Conservation (phyloP, 2,797 vertebrate species). For the Peromyscus aztecus region DNA sequence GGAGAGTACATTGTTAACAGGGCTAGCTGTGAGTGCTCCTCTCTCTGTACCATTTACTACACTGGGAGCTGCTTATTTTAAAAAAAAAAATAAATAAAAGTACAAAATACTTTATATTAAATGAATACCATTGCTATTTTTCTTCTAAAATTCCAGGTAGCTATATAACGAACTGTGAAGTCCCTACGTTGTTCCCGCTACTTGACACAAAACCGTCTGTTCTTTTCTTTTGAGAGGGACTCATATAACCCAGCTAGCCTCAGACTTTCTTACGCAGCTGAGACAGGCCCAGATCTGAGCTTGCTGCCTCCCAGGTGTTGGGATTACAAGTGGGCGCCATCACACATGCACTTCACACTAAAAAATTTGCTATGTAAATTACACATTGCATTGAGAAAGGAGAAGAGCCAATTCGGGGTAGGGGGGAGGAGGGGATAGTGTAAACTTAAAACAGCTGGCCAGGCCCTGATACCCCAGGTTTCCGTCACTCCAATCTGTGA, state of each 20-base stretch:
- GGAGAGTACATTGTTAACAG: conserved; percentile 44
- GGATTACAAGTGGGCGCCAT: not conserved
- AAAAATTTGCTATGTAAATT: not conserved
- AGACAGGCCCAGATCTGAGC: not conserved
- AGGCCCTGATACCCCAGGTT: not conserved
- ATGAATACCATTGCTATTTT: conserved; percentile 55
- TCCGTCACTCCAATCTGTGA: not conserved
- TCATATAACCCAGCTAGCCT: not conserved
- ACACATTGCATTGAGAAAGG: not conserved
- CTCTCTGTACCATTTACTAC: conserved; percentile 56
- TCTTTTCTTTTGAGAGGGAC: not conserved
- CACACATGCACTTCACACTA: not conserved
- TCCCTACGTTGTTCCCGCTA: conserved; percentile 29
- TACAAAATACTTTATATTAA: not conserved
- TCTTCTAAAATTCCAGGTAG: not conserved
- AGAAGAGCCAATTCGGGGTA: not conserved
- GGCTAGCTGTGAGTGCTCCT: not conserved
- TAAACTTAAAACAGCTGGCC: not conserved
- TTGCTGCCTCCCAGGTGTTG: not conserved
- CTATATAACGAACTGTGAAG: not conserved
- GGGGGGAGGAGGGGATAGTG: too few species aligned
- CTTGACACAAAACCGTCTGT: not conserved
- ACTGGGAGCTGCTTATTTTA: conserved; percentile 43
- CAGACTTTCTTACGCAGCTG: not conserved
- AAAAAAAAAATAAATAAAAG: not conserved